These are phyloP conservation scores for Tragulus kanchil DNA, from an alignment of 2,113 vertebrate species.

Conservation along the genomic window DNA sequence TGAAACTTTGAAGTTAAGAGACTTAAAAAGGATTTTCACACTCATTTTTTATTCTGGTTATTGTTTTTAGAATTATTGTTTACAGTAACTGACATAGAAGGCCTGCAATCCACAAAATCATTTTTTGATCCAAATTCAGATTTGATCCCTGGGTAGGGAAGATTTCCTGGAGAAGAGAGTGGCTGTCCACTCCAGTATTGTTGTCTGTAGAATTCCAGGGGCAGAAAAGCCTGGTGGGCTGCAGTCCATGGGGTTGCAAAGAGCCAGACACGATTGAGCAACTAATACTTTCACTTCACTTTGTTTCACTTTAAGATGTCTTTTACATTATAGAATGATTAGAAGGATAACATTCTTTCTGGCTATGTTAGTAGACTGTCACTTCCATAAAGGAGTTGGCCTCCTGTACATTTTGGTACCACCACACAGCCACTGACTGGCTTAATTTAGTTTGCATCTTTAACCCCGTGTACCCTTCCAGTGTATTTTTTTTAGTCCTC, in stretches of 20 bases:
- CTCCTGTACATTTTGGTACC: neutral
- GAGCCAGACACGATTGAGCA: neutral
- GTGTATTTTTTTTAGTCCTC: neutral
- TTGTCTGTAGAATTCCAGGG: neutral
- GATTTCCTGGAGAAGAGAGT: neutral
- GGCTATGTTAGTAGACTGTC: neutral
- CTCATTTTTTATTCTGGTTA: neutral
- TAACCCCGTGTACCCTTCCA: neutral
- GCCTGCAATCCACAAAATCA: neutral
- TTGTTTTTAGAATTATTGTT: slow-evolving; percentile 20
- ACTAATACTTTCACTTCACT: neutral
- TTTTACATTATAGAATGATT: neutral
- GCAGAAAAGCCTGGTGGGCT: neutral
- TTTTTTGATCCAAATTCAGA: neutral
- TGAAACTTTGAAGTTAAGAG: neutral
- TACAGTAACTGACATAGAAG: neutral
- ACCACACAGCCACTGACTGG: rapidly evolving
- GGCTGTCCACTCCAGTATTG: neutral
- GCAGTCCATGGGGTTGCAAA: neutral
- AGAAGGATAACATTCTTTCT: slow-evolving; percentile 2
- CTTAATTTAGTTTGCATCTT: neutral
- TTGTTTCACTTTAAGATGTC: neutral
- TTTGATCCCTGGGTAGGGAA: neutral
- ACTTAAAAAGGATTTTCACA: neutral
- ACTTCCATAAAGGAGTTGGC: neutral